Conservation (phyloP, 2,797 vertebrate species). For the Argentina silus region DNA sequence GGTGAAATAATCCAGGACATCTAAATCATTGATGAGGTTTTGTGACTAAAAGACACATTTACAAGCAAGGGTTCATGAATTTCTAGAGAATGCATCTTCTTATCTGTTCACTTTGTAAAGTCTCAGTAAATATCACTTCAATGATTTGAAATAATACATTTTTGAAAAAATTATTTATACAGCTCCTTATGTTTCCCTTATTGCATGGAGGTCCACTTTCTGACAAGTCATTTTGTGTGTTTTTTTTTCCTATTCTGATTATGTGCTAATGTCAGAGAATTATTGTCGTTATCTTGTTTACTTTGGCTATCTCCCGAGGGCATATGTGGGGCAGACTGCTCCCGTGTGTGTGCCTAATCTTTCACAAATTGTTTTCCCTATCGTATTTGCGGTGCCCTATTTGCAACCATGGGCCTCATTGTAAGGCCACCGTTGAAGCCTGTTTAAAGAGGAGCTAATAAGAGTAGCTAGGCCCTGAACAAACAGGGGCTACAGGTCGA, state of each 20-base stretch:
- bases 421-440: conserved; percentile 67
- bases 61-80: neutral
- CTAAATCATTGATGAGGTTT: neutral
- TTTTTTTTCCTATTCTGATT: conserved; percentile 57
- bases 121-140: no score
- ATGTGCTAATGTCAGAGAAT: conserved; percentile 78
- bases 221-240: conserved; percentile 46
- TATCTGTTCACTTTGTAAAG: no score
- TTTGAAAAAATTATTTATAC: neutral
- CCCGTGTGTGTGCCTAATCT: conserved; percentile 81
- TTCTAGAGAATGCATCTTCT: neutral
- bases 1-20: conserved; percentile 4
- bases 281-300: conserved; percentile 73
- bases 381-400: conserved; percentile 70
- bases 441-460: conserved; percentile 81
- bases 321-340: conserved; percentile 77
- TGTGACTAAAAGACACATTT: conserved; percentile 20
- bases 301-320: conserved; percentile 70
- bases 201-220: conserved; percentile 24
- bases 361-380: conserved; percentile 77
- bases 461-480: conserved; percentile 69
- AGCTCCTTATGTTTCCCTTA: neutral
- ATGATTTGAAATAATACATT: neutral
- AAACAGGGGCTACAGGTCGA: conserved; percentile 67
- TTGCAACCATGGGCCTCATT: conserved; percentile 66